Base-by-base conservation (phyloP, 2,797 vertebrate species). In the Miichthys miiuy region DNA sequence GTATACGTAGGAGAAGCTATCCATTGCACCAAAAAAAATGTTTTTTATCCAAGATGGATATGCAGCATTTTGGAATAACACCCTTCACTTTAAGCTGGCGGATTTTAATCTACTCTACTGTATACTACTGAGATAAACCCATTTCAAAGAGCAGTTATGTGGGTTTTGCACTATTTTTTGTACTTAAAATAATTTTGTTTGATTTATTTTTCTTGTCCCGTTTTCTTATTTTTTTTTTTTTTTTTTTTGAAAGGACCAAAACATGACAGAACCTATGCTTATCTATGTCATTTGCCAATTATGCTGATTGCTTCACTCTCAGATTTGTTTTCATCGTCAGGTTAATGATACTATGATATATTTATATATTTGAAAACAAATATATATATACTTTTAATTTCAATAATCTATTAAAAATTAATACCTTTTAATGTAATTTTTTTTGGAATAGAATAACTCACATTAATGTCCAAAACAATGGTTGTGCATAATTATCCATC, bases 311-410 rank as follows among this genome's bases (percentile, higher is more conserved):
- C 85, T 94, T 93, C 95, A 95, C 95, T 96, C 94, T 97, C 95
- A 94, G 94, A 95, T 97, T 96, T 97, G 95, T 96, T 97, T 93
- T 97, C 92, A 91, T 87, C 84, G 94, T 95, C 93, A 94, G 90
- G 92, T 91, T 88, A 91, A 92, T 94, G 72, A 96, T 94, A 84
- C 91, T 93, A 89, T 90, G 87, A 95, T 95, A 96, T 96, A 96
- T 97, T 97, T 96, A 96, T 97, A 97, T 95, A 96, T 96, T 92
- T 93, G 86, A 96, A 87, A 91, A 90, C 68, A 83, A 73, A 88
- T 80, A 79, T 89, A 92, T 95, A 88, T 86, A 87, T 95, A 92
- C 89, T 94, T 97, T 97, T 95, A 93, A 92, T 96, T 96, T 96
- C 89, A 93, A 94, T 60, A 76, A 92, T 93, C 92, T 95, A 95